Evolutionary conservation across 2,113 vertebrate species (phyloP).

Genomic region (Salvelinus alpinus): DNA sequence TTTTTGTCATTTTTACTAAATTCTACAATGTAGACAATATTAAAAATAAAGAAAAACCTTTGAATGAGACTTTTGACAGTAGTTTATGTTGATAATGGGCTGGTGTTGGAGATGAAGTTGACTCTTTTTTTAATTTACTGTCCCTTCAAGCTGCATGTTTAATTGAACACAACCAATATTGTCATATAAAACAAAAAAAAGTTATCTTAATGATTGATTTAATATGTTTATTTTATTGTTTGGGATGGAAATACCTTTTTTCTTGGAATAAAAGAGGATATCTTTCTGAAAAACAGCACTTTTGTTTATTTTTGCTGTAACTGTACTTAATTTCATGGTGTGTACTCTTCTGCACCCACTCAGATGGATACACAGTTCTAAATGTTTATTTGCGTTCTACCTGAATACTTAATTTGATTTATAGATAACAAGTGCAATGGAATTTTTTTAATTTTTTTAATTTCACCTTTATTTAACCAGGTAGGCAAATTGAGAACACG

Average conservation of each 20-base stretch:
- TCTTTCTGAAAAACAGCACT: conserved; percentile 69
- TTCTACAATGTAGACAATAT: too few species aligned
- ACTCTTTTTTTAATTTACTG: too few species aligned
- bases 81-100: too few species aligned
- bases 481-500: too few species aligned
- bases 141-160: conserved; percentile 67
- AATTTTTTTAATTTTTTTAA: too few species aligned
- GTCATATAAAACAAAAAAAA: conserved; percentile 70
- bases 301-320: conserved; percentile 9
- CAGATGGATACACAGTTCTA: too few species aligned
- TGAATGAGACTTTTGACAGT: too few species aligned
- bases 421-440: neutral
- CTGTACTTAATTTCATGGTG: neutral
- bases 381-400: neutral
- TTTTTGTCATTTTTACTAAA: too few species aligned
- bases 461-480: too few species aligned
- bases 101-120: too few species aligned
- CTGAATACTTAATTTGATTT: neutral
- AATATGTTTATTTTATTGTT: conserved; percentile 80
- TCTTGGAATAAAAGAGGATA: conserved; percentile 82
- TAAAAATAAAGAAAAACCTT: too few species aligned
- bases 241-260: conserved; percentile 77
- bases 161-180: conserved; percentile 73
- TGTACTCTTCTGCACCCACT: too few species aligned
- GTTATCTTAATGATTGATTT: conserved; percentile 79